Evolutionary conservation across 2,797 vertebrate genomes (phyloP).

Genomic region (Australoheros facetus): DNA sequence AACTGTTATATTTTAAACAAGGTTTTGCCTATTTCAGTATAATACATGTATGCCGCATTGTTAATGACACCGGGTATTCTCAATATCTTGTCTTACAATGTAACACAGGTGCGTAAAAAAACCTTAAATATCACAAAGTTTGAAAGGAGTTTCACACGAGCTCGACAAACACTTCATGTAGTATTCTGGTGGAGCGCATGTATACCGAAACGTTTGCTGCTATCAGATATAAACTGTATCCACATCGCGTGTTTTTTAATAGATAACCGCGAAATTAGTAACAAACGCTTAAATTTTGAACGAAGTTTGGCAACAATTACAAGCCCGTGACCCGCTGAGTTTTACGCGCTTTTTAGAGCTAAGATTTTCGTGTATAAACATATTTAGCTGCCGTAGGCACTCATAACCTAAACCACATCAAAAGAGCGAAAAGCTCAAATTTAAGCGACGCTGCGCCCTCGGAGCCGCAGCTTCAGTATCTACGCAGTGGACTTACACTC

Average conservation of each 20-base stretch:
- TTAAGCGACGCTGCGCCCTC: rapidly evolving
- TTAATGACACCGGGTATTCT: background rate
- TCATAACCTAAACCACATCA: background rate
- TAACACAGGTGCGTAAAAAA: too few relatives aligned
- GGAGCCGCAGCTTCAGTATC: background rate
- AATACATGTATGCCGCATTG: background rate
- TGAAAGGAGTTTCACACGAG: background rate
- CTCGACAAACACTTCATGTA: background rate
- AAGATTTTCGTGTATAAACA: background rate
- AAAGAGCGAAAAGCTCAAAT: background rate
- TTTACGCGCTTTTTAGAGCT: background rate
- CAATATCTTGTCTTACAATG: background rate
- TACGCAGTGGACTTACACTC: slow-evolving; percentile 65
- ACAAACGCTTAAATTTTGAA: background rate
- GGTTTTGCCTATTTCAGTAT: too few relatives aligned
- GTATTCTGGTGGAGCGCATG: background rate
- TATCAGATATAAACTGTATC: background rate
- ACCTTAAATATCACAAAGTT: background rate
- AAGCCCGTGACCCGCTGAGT: background rate
- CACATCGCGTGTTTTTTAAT: background rate
- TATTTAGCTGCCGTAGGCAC: background rate
- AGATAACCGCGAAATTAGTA: background rate
- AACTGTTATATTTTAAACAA: background rate
- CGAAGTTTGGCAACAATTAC: background rate
- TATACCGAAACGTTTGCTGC: background rate